These are phyloP conservation scores for Helicoverpa assulta DNA, from an alignment of 2,888 invertebrate species.

Conservation along the genomic window DNA sequence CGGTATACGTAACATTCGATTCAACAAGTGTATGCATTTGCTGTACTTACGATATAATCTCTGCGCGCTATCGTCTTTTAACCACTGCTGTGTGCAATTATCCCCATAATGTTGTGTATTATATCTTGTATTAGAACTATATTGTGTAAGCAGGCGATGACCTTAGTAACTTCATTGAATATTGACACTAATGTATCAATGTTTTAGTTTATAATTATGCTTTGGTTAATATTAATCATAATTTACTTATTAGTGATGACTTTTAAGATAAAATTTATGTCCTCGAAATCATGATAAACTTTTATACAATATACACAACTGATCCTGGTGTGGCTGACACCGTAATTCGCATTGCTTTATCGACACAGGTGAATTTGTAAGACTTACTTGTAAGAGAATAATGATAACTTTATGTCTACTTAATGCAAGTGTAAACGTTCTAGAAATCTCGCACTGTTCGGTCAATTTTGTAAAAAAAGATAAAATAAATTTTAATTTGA, in stretches of 20 bases:
- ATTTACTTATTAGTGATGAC: constrained; percentile 86
- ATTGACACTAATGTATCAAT: constrained; percentile 86
- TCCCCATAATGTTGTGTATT: constrained; percentile 84
- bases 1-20: constrained; percentile 65
- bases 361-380: constrained; percentile 88
- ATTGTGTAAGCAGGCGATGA: constrained; percentile 75
- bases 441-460: constrained; percentile 91
- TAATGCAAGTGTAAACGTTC: constrained; percentile 90
- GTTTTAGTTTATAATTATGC: constrained; percentile 87
- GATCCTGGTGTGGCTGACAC: constrained; percentile 75
- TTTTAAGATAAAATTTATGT: constrained; percentile 82
- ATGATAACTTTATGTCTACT: constrained; percentile 90
- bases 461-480: constrained; percentile 90
- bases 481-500: constrained; percentile 88
- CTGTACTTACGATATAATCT: constrained; percentile 79
- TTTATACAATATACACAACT: constrained; percentile 83
- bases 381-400: constrained; percentile 89
- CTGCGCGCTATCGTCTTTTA: constrained; percentile 79
- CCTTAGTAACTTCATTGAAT: constrained; percentile 80
- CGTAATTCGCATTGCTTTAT: constrained; percentile 83
- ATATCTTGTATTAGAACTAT: constrained; percentile 86
- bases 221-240: constrained; percentile 89
- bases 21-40: constrained; percentile 66
- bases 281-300: constrained; percentile 85
- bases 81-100: constrained; percentile 86